Evolutionary conservation across 2,797 vertebrate genomes (phyloP), one percentile per base, ranked within the genome.

Genomic region (Orestias chungarensis): DNA sequence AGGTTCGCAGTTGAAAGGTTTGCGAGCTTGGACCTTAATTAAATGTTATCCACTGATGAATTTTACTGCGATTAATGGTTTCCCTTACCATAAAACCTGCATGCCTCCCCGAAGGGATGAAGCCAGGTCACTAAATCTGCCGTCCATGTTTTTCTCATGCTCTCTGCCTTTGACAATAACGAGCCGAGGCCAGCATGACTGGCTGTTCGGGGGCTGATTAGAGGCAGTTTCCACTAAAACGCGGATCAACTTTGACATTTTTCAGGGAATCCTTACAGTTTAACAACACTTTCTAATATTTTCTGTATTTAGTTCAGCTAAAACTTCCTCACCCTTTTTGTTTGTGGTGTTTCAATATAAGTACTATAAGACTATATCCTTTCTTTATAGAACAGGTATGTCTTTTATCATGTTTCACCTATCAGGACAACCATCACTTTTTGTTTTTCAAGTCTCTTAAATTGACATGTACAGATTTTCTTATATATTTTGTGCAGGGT

Each of bases 31-130:
- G 93, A 92, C 93, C 83, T 93, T 95, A 95, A 96, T 96, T 95
- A 96, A 95, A 95, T 93, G 93, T 94, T 91, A 91, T 92, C 91
- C 91, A 50, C 88, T 90, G 93, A 94, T 94, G 93, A 95, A 95
- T 94, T 94, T 93, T 92, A 90, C 90, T 68, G 93, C 95, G 93
- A 95, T 96, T 90, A 95, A 95, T 94, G 94, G 94, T 94, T 95
- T 95, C 85, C 76, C 90, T 84, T 88, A 77, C 87, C 85, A 84
- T 92, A 90, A 88, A 78, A 77, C 71, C 79, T 81, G 72, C 76
- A 83, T 74, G 83, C 72, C 77, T 83, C 89, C n/a, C 88, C 87
- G 33, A 71, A 80, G 82, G 88, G 75, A 84, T 2, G 35, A 71
- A 81, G 71, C 67, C 68, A 73, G 79, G 78, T 81, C 85, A 83